Percentiles rank a stretch among this genome's conserved stretches.
phyloP scores from a whole-genome alignment of 2,113 vertebrate genomes.

The Caretta caretta region DNA sequence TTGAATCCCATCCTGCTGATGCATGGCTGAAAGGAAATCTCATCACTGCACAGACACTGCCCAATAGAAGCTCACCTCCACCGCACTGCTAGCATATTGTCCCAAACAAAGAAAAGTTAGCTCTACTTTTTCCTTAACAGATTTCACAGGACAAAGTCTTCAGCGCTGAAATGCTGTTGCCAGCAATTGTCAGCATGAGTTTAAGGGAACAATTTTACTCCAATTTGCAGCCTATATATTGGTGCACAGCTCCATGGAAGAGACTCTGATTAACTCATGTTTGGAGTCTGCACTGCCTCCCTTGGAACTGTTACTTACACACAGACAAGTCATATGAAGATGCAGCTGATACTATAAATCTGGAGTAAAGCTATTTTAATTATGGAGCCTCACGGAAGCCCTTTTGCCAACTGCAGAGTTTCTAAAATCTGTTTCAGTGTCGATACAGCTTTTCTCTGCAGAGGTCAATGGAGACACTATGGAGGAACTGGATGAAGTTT shows the following conservation, averaged over 20 bases:
- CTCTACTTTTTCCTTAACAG: neutral
- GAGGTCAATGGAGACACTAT: neutral
- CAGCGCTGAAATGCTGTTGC: neutral
- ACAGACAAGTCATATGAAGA: neutral
- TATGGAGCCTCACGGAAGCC: neutral
- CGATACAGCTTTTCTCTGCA: neutral
- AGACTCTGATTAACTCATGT: neutral
- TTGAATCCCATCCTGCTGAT: neutral
- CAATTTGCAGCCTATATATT: fast-evolving
- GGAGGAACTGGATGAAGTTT: neutral
- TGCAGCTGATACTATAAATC: neutral
- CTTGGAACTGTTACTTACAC: fast-evolving
- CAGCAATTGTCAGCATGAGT: neutral
- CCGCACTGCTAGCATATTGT: neutral
- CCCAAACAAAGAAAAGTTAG: neutral
- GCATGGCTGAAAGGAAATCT: neutral
- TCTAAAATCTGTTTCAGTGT: neutral
- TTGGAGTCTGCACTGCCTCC: fast-evolving
- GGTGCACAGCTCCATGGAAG: neutral
- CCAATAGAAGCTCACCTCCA: neutral
- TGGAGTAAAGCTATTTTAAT: neutral
- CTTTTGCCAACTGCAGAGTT: neutral
- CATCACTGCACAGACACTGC: neutral
- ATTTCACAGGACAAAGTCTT: fast-evolving
- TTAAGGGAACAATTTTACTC: neutral